phyloP scores from a whole-genome alignment of 2,797 vertebrate genomes.

The Helostoma temminkii region DNA sequence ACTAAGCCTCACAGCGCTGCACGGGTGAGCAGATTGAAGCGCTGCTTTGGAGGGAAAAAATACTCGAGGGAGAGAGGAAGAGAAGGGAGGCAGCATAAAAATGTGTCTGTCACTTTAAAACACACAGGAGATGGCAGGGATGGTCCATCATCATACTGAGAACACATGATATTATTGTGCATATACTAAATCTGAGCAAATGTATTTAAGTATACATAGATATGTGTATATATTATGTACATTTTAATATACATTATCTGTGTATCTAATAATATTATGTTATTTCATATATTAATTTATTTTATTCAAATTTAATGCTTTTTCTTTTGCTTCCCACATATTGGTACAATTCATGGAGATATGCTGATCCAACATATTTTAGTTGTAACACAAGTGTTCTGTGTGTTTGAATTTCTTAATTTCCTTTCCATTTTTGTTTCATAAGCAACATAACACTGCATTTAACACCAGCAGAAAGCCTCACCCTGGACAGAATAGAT shows the following conservation, averaged over 20 bases:
- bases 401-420: not conserved
- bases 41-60: slow-evolving; percentile 64
- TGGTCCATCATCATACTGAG: slow-evolving; percentile 21
- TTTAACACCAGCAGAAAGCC: not conserved
- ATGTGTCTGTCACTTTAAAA: slow-evolving; percentile 75
- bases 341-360: not conserved
- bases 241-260: no score
- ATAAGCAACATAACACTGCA: not conserved
- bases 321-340: not conserved
- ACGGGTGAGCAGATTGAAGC: slow-evolving; percentile 49
- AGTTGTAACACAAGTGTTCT: no score
- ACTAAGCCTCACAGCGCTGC: slow-evolving; percentile 53
- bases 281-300: no score
- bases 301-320: not conserved
- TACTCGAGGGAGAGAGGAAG: slow-evolving; percentile 42
- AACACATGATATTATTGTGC: slow-evolving; percentile 18
- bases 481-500: not conserved
- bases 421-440: not conserved
- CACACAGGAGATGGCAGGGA: slow-evolving; percentile 25
- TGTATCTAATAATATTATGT: no score
- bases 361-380: not conserved
- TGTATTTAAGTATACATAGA: no score
- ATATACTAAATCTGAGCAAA: slow-evolving; percentile 27
- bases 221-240: no score
- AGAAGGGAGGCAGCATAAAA: slow-evolving; percentile 46